A percentile compares a stretch with the other conserved stretches of the same genome.
Evolutionary conservation across 1,140 invertebrate species (phyloP).

Genomic region (Sinonovacula constricta): DNA sequence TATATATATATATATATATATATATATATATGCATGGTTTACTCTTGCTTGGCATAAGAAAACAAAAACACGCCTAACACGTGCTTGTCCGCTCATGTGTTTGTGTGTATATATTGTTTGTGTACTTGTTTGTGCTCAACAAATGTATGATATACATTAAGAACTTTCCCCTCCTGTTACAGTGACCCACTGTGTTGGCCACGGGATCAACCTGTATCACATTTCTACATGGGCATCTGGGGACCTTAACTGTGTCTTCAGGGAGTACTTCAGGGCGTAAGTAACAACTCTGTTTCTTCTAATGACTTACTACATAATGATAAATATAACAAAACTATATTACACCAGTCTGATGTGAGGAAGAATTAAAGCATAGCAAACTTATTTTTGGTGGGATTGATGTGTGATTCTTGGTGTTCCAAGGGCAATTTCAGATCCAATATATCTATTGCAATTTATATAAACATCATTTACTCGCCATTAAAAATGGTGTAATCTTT

Average conservation of each 20-base stretch:
- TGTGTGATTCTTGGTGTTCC: too few species aligned
- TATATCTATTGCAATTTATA: background rate
- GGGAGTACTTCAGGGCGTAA: conserved; percentile 80
- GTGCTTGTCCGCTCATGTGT: background rate
- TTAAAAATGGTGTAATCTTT: background rate
- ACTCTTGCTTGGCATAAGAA: background rate
- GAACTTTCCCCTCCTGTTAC: conserved; percentile 82
- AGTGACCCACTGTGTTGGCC: conserved; percentile 90
- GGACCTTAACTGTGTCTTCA: conserved; percentile 83
- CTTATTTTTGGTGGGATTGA: background rate
- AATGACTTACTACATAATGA: background rate
- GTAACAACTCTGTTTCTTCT: conserved; percentile 24
- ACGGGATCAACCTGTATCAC: conserved; percentile 99
- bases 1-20: background rate
- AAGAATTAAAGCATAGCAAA: background rate
- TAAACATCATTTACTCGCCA: background rate
- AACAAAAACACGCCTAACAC: background rate
- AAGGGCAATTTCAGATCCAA: background rate
- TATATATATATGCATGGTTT: background rate
- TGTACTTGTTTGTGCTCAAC: background rate
- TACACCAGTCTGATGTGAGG: background rate
- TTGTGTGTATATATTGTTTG: background rate
- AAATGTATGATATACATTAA: background rate
- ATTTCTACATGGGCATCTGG: conserved; percentile 95
- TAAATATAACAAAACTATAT: background rate